Evolutionary conservation across 2,113 vertebrate species (phyloP).

Genomic region (Zapus hudsonius): DNA sequence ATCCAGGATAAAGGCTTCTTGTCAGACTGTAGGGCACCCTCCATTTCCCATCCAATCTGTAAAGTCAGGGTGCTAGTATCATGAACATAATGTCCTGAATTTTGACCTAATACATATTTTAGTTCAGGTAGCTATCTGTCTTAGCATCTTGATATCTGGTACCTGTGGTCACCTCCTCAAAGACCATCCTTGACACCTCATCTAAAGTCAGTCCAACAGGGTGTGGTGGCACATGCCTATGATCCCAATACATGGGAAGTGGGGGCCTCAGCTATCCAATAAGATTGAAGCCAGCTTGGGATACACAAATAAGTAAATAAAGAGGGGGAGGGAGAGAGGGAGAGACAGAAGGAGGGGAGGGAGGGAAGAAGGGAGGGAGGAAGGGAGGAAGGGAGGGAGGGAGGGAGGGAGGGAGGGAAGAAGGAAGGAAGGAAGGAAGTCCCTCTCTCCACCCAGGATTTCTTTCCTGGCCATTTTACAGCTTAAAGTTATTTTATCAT

Average conservation of each 20-base stretch:
- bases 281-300: background rate
- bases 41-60: constrained; percentile 10
- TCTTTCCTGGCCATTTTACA: constrained; percentile 24
- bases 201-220: background rate
- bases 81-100: background rate
- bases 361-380: too few relatives aligned
- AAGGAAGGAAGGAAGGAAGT: too few relatives aligned
- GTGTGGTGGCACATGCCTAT: background rate
- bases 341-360: too few relatives aligned
- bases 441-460: background rate
- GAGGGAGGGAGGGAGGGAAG: too few relatives aligned
- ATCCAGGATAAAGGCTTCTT: background rate
- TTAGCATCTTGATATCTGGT: background rate
- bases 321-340: too few relatives aligned
- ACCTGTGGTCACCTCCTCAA: background rate
- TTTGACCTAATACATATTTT: background rate
- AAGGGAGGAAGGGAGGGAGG: too few relatives aligned
- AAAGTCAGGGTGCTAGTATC: background rate
- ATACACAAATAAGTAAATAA: background rate
- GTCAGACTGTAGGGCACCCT: background rate
- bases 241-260: background rate
- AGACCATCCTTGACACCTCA: background rate
- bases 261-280: background rate
- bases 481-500: background rate
- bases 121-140: background rate